Percentiles rank a stretch among this genome's conserved stretches.
Evolutionary conservation across 2,113 vertebrate genomes (phyloP).

Genomic region (Atrichornis clamosus): DNA sequence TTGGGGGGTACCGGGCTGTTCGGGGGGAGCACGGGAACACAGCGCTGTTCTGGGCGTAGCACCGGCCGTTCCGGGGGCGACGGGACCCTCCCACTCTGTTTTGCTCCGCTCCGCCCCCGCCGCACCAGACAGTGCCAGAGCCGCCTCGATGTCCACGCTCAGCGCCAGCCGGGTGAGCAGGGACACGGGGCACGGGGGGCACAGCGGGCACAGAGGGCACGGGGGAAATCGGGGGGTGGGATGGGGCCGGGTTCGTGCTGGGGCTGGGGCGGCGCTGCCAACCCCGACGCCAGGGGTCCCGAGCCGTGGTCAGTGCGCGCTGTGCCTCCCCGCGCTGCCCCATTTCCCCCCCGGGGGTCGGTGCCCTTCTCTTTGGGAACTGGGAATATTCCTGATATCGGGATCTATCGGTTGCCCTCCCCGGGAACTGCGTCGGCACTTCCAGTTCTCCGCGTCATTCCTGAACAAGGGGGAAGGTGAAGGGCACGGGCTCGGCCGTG

Average conservation of each 20-base stretch:
- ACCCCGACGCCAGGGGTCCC: rapidly evolving
- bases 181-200: too few relatives aligned
- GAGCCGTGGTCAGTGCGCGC: not conserved
- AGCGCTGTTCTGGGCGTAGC: not conserved
- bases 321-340: too few relatives aligned
- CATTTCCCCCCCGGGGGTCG: not conserved
- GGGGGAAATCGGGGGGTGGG: not conserved
- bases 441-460: not conserved
- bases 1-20: too few relatives aligned
- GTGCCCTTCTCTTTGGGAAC: not conserved
- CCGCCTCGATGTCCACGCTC: not conserved
- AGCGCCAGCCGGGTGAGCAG: not conserved
- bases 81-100: too few relatives aligned
- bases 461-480: not conserved
- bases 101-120: not conserved
- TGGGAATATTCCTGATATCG: not conserved
- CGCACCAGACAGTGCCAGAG: too few relatives aligned
- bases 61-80: not conserved
- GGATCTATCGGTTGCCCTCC: not conserved
- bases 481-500: not conserved
- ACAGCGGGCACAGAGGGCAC: not conserved
- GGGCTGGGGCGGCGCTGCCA: not conserved
- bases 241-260: not conserved
- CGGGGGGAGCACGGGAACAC: not conserved
- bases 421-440: not conserved